A percentile compares a stretch with the other conserved stretches of the same genome.
phyloP scores from a whole-genome alignment of 1,140 invertebrate species.

The Nylanderia fulva region DNA sequence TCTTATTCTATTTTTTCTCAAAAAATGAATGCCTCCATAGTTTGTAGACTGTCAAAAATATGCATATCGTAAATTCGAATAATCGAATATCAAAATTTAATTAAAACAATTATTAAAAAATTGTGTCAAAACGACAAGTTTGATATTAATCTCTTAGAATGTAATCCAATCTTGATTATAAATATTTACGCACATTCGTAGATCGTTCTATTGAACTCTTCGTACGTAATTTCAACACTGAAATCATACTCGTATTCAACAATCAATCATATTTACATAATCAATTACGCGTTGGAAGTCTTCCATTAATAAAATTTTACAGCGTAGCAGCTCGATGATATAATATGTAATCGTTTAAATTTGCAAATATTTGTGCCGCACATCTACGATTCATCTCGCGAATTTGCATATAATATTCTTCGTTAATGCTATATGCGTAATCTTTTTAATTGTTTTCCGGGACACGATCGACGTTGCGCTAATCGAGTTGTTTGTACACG shows the following conservation, averaged over 20 bases:
- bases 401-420: background rate
- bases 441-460: background rate
- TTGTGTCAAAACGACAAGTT: background rate
- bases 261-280: background rate
- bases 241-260: background rate
- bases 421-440: background rate
- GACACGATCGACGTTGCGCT: background rate
- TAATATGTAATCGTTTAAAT: background rate
- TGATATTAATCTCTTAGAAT: background rate
- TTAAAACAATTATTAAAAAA: slow-evolving; percentile 3
- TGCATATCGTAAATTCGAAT: background rate
- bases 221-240: background rate
- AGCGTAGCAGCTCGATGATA: background rate
- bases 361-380: background rate
- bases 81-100: background rate
- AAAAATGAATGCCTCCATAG: background rate
- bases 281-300: slow-evolving; percentile 1
- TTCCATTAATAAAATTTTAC: slow-evolving; percentile 9
- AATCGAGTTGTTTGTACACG: background rate
- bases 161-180: background rate
- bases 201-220: slow-evolving; percentile 2
- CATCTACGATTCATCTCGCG: no score
- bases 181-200: slow-evolving; percentile 15
- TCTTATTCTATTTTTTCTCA: background rate
- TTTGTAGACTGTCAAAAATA: background rate